Conservation (phyloP, 2,113 vertebrate species). For the Hystrix brachyura region DNA sequence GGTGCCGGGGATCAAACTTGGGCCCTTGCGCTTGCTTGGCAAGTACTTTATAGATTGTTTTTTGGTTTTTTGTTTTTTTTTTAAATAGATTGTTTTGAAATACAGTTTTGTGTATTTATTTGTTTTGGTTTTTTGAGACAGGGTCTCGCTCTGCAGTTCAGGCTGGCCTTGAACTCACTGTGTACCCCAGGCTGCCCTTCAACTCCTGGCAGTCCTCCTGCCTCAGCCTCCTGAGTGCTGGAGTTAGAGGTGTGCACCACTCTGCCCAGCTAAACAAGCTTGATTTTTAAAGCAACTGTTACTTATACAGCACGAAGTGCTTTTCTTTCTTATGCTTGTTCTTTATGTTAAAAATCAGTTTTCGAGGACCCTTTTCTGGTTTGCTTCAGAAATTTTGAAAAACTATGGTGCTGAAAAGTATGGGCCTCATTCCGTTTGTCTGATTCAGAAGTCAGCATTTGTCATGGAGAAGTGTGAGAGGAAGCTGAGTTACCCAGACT, state of each 20-base stretch:
- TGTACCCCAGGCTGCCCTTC: too few species aligned
- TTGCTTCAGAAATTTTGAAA: constrained; percentile 92
- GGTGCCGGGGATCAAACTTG: too few species aligned
- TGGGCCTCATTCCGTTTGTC: constrained; percentile 94
- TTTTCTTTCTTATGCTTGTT: constrained; percentile 50
- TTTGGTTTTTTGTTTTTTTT: too few species aligned
- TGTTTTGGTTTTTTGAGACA: neutral
- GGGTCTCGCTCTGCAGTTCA: neutral
- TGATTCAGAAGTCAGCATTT: constrained; percentile 96
- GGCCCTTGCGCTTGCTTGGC: too few species aligned
- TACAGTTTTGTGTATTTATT: neutral
- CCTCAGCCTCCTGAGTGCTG: neutral
- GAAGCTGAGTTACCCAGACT: constrained; percentile 96
- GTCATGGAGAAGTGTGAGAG: constrained; percentile 96
- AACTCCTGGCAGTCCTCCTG: neutral
- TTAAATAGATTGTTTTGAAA: too few species aligned
- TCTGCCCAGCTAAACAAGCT: neutral
- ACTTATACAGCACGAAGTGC: neutral
- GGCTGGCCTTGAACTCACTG: too few species aligned
- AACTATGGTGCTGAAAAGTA: constrained; percentile 98
- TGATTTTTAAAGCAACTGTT: constrained; percentile 38
- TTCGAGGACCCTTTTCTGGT: constrained; percentile 64
- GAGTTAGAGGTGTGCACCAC: neutral
- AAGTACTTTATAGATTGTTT: too few species aligned
- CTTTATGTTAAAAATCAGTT: neutral